A percentile compares a stretch with the other conserved stretches of the same genome.
These are phyloP conservation scores for Struthio camelus DNA, from an alignment of 2,113 vertebrate genomes.

Conservation along the genomic window DNA sequence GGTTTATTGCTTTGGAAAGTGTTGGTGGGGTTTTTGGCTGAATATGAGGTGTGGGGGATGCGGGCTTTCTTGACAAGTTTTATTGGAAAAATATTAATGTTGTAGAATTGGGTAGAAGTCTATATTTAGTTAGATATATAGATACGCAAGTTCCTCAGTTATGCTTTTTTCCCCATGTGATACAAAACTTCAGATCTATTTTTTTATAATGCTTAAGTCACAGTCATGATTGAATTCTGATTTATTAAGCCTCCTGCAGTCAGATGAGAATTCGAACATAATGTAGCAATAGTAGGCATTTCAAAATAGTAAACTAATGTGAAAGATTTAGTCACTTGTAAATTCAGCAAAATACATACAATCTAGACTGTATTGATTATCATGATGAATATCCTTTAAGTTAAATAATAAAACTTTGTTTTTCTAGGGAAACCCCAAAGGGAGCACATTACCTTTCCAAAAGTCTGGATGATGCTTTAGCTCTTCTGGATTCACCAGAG, in stretches of 20 bases:
- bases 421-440: conserved; percentile 79
- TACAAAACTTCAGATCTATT: background rate
- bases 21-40: background rate
- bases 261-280: background rate
- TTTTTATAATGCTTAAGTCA: background rate
- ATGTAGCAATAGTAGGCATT: background rate
- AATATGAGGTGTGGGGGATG: background rate
- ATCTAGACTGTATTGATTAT: background rate
- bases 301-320: background rate
- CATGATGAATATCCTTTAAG: background rate
- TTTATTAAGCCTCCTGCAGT: background rate
- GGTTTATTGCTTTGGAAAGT: background rate
- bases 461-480: conserved; percentile 87
- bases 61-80: background rate
- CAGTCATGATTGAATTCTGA: background rate
- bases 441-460: conserved; percentile 89
- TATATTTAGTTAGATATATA: background rate
- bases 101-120: background rate
- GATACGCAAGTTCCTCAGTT: background rate
- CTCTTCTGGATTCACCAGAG: conserved; percentile 80
- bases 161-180: accelerated
- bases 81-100: background rate
- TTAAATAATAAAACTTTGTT: background rate
- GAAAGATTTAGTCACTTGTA: background rate
- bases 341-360: background rate